phyloP scores from a whole-genome alignment of 1,140 invertebrate genomes.

The Magallana gigas region DNA sequence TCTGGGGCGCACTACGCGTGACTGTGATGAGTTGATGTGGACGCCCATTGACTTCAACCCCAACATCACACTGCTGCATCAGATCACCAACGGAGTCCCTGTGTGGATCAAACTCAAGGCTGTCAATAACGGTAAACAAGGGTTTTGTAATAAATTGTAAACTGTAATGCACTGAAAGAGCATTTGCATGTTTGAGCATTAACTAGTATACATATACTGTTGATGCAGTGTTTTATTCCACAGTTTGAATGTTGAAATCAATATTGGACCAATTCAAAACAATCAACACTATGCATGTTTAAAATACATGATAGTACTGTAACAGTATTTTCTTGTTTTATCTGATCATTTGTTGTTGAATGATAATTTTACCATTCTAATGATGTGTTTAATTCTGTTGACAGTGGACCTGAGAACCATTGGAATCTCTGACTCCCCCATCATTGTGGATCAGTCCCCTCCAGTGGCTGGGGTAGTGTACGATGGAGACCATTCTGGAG shows the following conservation, averaged over 20 bases:
- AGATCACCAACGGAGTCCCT: conserved; percentile 64
- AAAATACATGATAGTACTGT: too few species aligned
- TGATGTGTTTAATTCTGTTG: neutral
- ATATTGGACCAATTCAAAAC: too few species aligned
- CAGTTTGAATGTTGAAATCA: too few species aligned
- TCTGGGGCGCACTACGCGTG: conserved; percentile 61
- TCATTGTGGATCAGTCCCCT: conserved; percentile 62
- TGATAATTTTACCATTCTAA: too few species aligned
- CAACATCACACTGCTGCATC: conserved; percentile 36
- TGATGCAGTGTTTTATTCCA: too few species aligned
- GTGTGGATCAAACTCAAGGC: conserved; percentile 66
- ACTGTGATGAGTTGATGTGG: conserved; percentile 63
- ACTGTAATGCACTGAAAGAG: too few species aligned
- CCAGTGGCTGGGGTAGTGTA: conserved; percentile 62
- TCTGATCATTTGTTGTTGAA: too few species aligned
- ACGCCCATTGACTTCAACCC: conserved; percentile 7
- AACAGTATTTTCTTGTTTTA: too few species aligned
- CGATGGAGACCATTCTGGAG: conserved; percentile 56
- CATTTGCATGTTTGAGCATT: too few species aligned
- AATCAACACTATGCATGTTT: too few species aligned
- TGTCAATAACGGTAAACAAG: conserved; percentile 63
- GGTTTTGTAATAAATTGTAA: too few species aligned
- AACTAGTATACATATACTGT: too few species aligned
- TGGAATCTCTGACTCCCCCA: conserved; percentile 55
- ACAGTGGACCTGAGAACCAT: conserved; percentile 60